phyloP scores from a whole-genome alignment of 1,140 invertebrate genomes.

The Reticulitermes speratus region DNA sequence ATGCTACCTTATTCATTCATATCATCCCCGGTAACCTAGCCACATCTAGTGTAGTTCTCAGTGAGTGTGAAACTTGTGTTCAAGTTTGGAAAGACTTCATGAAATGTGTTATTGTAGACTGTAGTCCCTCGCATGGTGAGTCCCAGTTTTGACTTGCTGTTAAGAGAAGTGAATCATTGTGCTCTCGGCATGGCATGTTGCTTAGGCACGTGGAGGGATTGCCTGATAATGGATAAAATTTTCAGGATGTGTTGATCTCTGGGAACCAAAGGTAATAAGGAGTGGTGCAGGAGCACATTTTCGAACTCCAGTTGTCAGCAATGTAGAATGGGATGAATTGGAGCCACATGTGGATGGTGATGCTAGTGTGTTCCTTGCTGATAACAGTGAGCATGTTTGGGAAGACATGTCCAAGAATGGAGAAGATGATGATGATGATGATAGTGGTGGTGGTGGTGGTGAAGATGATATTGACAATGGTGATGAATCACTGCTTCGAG shows the following conservation, averaged over 20 bases:
- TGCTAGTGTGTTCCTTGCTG: slow-evolving; percentile 68
- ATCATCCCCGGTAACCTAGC: no score
- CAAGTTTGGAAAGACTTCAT: no score
- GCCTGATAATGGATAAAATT: slow-evolving; percentile 28
- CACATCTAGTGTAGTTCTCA: no score
- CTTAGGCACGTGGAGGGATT: no score
- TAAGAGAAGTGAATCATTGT: no score
- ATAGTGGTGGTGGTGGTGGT: no score
- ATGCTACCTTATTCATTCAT: no score
- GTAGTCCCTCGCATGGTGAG: no score
- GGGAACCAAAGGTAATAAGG: slow-evolving; percentile 85
- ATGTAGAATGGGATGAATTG: slow-evolving; percentile 66
- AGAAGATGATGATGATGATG: slow-evolving; percentile 38
- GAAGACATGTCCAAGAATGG: slow-evolving; percentile 34
- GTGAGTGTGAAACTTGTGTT: no score
- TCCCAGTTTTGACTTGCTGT: no score
- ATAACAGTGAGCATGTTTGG: slow-evolving; percentile 55
- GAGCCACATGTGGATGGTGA: slow-evolving; percentile 50
- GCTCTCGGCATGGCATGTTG: no score
- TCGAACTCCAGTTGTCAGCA: slow-evolving; percentile 63
- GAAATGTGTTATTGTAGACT: no score
- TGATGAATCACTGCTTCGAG: slow-evolving; percentile 24
- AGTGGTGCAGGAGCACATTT: slow-evolving; percentile 83
- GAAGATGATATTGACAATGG: neutral
- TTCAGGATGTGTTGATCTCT: slow-evolving; percentile 82